A percentile compares a stretch with the other conserved stretches of the same genome.
Conservation (phyloP, 1,140 invertebrate genomes). For the Dinoponera quadriceps region DNA sequence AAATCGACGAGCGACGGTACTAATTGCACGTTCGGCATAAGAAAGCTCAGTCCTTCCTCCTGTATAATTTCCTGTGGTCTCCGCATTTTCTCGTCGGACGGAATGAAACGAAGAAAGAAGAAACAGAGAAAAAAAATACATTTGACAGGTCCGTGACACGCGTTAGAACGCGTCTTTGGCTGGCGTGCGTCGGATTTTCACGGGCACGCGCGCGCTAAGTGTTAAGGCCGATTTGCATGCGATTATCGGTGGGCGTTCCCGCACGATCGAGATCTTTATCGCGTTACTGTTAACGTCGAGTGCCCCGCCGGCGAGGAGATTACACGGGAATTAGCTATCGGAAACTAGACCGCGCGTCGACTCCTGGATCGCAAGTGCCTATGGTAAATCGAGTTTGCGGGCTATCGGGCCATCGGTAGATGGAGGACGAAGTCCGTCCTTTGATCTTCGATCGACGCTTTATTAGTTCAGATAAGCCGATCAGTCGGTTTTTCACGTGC, state of each 20-base stretch:
- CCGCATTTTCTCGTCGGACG: no score
- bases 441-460: neutral
- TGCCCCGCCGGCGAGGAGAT: constrained; percentile 48
- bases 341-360: constrained; percentile 24
- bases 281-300: constrained; percentile 52
- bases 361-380: constrained; percentile 5
- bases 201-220: constrained; percentile 58
- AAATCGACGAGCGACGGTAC: no score
- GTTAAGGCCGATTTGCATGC: constrained; percentile 73
- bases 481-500: neutral
- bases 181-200: constrained; percentile 65
- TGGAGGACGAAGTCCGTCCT: neutral
- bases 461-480: neutral
- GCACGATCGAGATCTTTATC: constrained; percentile 76
- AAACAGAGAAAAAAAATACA: no score
- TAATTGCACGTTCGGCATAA: no score
- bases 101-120: no score
- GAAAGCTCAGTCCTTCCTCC: no score
- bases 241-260: constrained; percentile 77
- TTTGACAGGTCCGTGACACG: neutral
- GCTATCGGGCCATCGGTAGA: constrained; percentile 8
- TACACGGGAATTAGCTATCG: constrained; percentile 65
- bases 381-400: constrained; percentile 4
- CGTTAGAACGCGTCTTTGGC: neutral
- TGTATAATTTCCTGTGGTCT: no score